phyloP scores from a whole-genome alignment of 2,113 vertebrate species.

The Fregata magnificens region DNA sequence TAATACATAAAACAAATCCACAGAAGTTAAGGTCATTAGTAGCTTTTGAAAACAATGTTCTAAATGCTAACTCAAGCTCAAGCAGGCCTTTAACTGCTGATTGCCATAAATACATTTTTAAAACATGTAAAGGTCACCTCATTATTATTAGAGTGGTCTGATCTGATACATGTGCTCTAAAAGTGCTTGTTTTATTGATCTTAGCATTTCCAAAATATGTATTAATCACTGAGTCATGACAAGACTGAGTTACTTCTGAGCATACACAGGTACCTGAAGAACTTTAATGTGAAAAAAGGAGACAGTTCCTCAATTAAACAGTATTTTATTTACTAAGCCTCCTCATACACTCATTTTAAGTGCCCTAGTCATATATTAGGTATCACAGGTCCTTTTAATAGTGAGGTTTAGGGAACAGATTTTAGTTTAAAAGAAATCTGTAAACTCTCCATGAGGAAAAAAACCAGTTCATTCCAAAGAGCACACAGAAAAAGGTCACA shows the following conservation, averaged over 20 bases:
- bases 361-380: background rate
- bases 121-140: background rate
- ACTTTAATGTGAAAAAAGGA: background rate
- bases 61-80: background rate
- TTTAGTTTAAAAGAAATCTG: background rate
- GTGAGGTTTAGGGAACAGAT: background rate
- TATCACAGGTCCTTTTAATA: background rate
- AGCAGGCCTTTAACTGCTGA: background rate
- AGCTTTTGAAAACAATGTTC: background rate
- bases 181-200: background rate
- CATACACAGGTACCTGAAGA: background rate
- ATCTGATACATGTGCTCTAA: background rate
- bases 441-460: background rate
- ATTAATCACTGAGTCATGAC: background rate
- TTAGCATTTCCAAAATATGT: background rate
- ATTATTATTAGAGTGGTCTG: background rate
- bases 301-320: background rate
- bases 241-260: background rate
- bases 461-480: background rate
- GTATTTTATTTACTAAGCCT: background rate
- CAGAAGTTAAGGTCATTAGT: background rate
- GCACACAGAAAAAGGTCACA: background rate
- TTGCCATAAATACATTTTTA: background rate
- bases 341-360: background rate
- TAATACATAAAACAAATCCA: background rate